Evolutionary conservation across 2,888 invertebrate genomes (phyloP), one percentile per base, ranked within the genome.

Genomic region (Serrognathus titanus): DNA sequence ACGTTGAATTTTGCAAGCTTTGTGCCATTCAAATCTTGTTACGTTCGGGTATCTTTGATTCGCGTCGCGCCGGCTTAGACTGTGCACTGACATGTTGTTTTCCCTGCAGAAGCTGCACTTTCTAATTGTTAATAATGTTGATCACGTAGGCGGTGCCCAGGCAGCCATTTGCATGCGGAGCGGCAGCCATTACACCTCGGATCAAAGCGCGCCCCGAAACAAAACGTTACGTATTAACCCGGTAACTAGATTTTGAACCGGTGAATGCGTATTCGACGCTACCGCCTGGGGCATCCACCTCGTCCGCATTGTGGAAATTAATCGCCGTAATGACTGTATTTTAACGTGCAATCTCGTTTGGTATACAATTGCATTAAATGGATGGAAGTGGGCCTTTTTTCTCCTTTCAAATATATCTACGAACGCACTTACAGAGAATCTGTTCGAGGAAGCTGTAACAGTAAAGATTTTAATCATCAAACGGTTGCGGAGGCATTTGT

Each of bases 111-210:
- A 58, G 36, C 50, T 24, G 56, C 58, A 64, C 61, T 58, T 58
- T 63, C 60, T 56, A 52, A 60, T 38, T 20, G 48, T 56, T 56
- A 56, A 56, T 56, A 41, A 37, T 41, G 57, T 59, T 59, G 60
- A 57, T 60, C 55, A 57, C 62, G 61, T 61, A 62, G 66, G 65
- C 63, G 69, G 68, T 66, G 65, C 69, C 64, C 64, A 69, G 65
- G 72, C 72, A 69, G 72, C 74, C 73, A 74, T 74, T 74, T 74
- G 73, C 73, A 74, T 74, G 72, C 67, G 70, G 66, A 72, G 72
- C 72, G 71, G 73, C 72, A 72, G 72, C 74, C 74, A 73, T 72
- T 73, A 72, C 71, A 73, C 72, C 72, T 70, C 68, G 69, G 68
- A 72, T 73, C 73, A 73, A 73, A 73, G 73, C 62, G 61, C 67